Evolutionary conservation across 1,140 invertebrate species (phyloP).

Genomic region (Caenorhabditis brenneri): DNA sequence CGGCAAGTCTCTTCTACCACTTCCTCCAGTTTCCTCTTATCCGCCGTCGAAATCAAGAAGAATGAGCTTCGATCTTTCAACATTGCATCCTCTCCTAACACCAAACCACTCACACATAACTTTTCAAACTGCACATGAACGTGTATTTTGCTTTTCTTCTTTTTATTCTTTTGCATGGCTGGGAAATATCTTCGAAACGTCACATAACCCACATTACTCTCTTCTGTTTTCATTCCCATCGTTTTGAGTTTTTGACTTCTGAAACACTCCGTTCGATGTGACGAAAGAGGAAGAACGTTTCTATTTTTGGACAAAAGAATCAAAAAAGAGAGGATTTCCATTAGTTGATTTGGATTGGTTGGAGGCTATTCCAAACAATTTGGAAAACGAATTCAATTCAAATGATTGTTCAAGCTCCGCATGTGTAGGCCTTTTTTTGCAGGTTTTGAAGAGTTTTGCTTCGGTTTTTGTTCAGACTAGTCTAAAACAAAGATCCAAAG

Average conservation of each 20-base stretch:
- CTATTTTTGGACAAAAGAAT: not conserved
- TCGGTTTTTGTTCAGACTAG: no score
- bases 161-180: no score
- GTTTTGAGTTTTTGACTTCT: not conserved
- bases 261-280: not conserved
- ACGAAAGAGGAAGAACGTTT: not conserved
- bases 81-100: not conserved
- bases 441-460: not conserved
- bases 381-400: not conserved
- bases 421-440: not conserved
- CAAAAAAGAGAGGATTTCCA: conserved; percentile 3
- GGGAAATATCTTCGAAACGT: no score
- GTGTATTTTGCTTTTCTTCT: not conserved
- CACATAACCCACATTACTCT: not conserved
- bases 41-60: conserved; percentile 37
- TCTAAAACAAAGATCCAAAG: no score
- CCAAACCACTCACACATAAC: conserved; percentile 26
- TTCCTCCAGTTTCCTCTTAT: conserved; percentile 31
- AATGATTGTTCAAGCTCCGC: not conserved
- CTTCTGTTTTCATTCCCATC: not conserved
- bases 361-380: not conserved
- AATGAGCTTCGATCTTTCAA: conserved; percentile 42
- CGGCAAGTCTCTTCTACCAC: conserved; percentile 1
- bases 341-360: conserved; percentile 9
- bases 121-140: conserved; percentile 42